A percentile compares a stretch with the other conserved stretches of the same genome.
Evolutionary conservation across 2,797 vertebrate genomes (phyloP).

Genomic region (Dicrostonyx torquatus): DNA sequence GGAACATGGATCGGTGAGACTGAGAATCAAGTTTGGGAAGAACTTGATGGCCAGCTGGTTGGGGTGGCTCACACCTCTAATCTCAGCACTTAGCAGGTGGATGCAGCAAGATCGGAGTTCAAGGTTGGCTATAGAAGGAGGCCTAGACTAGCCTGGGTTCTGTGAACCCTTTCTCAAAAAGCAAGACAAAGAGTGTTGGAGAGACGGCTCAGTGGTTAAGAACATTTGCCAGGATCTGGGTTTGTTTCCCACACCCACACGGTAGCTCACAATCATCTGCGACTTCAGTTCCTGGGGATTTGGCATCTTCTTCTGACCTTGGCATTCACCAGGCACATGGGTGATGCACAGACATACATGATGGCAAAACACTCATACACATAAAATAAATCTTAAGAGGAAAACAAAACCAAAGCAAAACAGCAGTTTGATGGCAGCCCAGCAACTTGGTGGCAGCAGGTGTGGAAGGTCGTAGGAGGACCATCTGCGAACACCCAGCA

Average conservation of each 20-base stretch:
- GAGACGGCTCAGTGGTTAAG: neutral
- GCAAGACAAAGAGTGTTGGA: neutral
- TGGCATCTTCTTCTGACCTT: neutral
- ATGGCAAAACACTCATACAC: neutral
- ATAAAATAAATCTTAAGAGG: neutral
- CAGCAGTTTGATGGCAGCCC: neutral
- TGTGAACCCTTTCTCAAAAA: neutral
- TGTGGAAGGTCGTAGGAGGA: neutral
- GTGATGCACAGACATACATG: neutral
- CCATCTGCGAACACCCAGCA: neutral
- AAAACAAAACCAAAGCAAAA: neutral
- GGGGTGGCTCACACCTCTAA: neutral
- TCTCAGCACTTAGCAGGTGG: neutral
- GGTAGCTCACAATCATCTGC: neutral
- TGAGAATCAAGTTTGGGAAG: constrained; percentile 22
- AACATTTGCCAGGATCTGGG: too few relatives aligned
- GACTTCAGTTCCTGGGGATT: neutral
- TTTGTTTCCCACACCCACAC: neutral
- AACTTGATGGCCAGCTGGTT: neutral
- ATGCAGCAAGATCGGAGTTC: neutral
- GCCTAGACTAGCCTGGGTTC: neutral
- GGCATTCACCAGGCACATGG: neutral
- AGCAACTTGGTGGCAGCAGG: neutral
- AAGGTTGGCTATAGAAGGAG: neutral
- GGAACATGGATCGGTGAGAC: neutral